phyloP scores from a whole-genome alignment of 1,140 invertebrate genomes.

The Conopomorpha cramerella region DNA sequence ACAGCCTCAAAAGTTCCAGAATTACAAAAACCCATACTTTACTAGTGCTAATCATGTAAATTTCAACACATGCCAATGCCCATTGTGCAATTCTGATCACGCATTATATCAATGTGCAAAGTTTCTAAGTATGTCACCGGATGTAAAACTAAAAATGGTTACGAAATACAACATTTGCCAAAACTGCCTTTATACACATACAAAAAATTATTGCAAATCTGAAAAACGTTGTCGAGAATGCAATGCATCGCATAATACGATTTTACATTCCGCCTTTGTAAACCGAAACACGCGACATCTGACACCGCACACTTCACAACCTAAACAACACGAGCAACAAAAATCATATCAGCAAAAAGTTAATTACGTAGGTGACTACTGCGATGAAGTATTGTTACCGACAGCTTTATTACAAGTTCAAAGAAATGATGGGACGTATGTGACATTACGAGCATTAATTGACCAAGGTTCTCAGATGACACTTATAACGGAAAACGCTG shows the following conservation, averaged over 20 bases:
- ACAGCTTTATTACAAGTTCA: not conserved
- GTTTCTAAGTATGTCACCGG: not conserved
- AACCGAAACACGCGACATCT: too few species aligned
- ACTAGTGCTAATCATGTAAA: too few species aligned
- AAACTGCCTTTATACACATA: conserved; percentile 1
- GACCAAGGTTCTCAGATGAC: not conserved
- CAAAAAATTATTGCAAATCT: not conserved
- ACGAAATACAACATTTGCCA: conserved; percentile 1
- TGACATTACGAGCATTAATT: not conserved
- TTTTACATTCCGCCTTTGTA: too few species aligned
- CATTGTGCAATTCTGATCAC: too few species aligned
- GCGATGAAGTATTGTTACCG: not conserved
- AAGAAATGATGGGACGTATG: too few species aligned
- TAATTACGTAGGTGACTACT: not conserved
- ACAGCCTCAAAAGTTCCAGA: too few species aligned
- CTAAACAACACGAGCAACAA: not conserved
- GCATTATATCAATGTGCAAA: conserved; percentile 1
- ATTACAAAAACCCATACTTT: too few species aligned
- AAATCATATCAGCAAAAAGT: not conserved
- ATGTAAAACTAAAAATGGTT: not conserved
- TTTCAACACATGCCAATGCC: too few species aligned
- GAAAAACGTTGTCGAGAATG: not conserved
- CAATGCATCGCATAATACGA: too few species aligned
- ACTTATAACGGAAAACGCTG: not conserved
- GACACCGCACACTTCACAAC: too few species aligned